Evolutionary conservation across 2,888 invertebrate genomes (phyloP).

Genomic region (Meghimatium bilineatum): DNA sequence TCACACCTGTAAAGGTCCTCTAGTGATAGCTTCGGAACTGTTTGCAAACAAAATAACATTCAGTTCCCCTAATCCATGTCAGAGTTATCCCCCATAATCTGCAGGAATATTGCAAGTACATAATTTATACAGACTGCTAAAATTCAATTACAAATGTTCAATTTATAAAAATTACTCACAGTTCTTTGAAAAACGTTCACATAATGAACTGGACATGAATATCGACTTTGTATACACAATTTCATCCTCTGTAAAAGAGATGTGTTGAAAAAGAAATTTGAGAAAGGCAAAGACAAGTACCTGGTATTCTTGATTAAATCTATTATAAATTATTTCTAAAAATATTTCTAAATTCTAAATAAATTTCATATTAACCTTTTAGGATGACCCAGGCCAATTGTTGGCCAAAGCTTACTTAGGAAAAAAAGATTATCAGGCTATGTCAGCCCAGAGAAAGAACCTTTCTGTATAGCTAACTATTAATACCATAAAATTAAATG

Average conservation of each 20-base stretch:
- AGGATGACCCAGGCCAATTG: too few species aligned
- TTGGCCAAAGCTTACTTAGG: too few species aligned
- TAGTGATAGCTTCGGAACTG: background rate
- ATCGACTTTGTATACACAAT: background rate
- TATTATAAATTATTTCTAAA: too few species aligned
- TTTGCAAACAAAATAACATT: background rate
- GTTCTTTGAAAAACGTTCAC: constrained; percentile 2
- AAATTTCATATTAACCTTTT: too few species aligned
- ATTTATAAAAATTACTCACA: constrained; percentile 8
- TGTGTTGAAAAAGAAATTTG: background rate
- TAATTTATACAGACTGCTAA: background rate
- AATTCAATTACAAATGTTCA: background rate
- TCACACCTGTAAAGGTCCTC: too few species aligned
- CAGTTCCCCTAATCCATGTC: background rate
- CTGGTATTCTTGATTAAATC: too few species aligned
- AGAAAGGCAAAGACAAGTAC: too few species aligned
- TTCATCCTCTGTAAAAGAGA: background rate
- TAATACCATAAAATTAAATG: too few species aligned
- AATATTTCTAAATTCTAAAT: too few species aligned
- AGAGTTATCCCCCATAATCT: background rate
- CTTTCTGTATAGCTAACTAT: too few species aligned
- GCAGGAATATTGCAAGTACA: background rate
- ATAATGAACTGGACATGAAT: constrained; percentile 22
- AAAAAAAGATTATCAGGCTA: too few species aligned
- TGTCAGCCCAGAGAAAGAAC: too few species aligned